Evolutionary conservation across 2,888 invertebrate species (phyloP).

Genomic region (Spilarctia lutea): DNA sequence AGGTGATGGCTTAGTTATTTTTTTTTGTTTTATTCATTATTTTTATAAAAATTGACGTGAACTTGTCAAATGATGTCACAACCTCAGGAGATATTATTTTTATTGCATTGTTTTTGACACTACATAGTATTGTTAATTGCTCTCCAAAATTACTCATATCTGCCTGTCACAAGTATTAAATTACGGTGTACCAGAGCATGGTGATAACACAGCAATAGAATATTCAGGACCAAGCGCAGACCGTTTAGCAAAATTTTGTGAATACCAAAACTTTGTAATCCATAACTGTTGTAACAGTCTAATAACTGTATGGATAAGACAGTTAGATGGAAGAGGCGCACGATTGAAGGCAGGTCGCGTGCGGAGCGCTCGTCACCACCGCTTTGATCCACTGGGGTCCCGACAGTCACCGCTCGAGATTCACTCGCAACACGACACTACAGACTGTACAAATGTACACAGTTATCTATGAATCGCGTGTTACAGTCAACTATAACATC

Average conservation of each 20-base stretch:
- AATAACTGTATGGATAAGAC: background rate
- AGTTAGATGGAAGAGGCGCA: background rate
- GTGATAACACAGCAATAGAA: background rate
- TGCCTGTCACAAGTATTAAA: background rate
- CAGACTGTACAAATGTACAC: background rate
- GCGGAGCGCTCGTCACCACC: conserved; percentile 18
- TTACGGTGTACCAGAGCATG: background rate
- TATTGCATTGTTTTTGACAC: too few relatives aligned
- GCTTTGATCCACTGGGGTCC: background rate
- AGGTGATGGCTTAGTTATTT: too few relatives aligned
- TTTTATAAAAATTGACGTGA: background rate
- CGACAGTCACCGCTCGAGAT: background rate
- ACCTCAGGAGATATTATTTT: background rate
- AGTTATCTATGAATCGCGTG: background rate
- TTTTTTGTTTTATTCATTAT: too few relatives aligned
- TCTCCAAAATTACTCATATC: background rate
- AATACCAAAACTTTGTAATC: background rate
- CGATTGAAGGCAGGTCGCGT: conserved; percentile 11
- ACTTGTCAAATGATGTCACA: too few relatives aligned
- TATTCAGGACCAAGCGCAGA: background rate
- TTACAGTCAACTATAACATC: background rate
- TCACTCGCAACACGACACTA: background rate
- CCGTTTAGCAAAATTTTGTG: background rate
- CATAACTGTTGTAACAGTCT: background rate
- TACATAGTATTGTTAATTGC: too few relatives aligned